A percentile compares a stretch with the other conserved stretches of the same genome.
phyloP scores from a whole-genome alignment of 2,888 invertebrate species.

The Neria commutata region DNA sequence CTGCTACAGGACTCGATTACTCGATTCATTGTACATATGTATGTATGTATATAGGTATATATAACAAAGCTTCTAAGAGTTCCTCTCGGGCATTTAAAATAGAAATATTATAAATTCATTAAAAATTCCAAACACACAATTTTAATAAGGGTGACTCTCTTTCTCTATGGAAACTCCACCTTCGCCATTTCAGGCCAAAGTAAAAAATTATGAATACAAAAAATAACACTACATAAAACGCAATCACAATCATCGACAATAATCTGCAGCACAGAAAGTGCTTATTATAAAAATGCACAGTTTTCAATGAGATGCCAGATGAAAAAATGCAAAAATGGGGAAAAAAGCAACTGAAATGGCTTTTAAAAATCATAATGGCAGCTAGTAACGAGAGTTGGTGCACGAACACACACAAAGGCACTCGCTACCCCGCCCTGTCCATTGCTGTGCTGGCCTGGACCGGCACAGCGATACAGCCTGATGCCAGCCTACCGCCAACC shows the following conservation, averaged over 20 bases:
- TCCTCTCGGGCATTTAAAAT: neutral
- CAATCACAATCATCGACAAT: constrained; percentile 57
- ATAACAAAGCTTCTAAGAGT: no score
- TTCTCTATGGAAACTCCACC: neutral
- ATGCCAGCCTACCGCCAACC: constrained; percentile 11
- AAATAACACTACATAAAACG: constrained; percentile 51
- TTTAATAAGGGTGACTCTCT: constrained; percentile 16
- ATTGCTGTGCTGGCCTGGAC: neutral
- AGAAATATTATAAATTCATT: neutral
- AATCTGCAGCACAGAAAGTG: constrained; percentile 52
- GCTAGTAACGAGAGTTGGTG: constrained; percentile 58
- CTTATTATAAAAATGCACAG: constrained; percentile 59
- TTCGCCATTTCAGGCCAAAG: neutral
- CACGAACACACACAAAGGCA: constrained; percentile 40
- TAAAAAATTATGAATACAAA: constrained; percentile 10
- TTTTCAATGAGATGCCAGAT: constrained; percentile 46
- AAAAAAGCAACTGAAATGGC: constrained; percentile 46
- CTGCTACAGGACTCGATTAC: no score
- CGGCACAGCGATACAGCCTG: constrained; percentile 11
- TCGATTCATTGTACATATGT: no score
- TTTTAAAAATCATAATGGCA: constrained; percentile 60
- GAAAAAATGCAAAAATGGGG: constrained; percentile 20
- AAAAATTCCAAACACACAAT: constrained; percentile 1
- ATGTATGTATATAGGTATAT: no score
- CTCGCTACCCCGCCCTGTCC: neutral